Evolutionary conservation across 2,888 invertebrate species (phyloP), one percentile per base, ranked within the genome.

Genomic region (Axea sp.): DNA sequence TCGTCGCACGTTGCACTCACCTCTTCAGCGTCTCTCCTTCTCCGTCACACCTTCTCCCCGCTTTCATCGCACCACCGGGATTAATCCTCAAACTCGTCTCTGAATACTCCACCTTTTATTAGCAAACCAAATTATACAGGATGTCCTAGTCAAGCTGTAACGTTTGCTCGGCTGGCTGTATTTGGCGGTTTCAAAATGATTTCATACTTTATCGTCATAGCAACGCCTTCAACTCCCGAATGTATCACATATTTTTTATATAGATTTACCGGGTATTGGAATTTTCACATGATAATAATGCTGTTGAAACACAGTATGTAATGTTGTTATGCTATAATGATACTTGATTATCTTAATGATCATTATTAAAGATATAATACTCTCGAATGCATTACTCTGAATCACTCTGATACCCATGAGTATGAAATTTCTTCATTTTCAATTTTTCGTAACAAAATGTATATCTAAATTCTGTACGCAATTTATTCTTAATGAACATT

Each of bases 111-210:
- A 62, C 68, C 62, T 73, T 73, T 73, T 73, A 73, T 73, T 73
- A 73, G 73, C 68, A 73, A 68, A 68, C 73, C 68, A 62, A 73
- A 73, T 73, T 67, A 73, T 67, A 73, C 65, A 62, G 62, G 37
- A 68, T 68, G 57, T 67, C 51, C 57, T 57, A 43, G 53, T 49
- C 73, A 51, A 45, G 65, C 59, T 72, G 51, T 62, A 72, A 65
- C 65, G 53, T 65, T 73, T 55, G 65, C 45, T 49, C 26, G 30
- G 24, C 17, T 53, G 53, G 8, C 51, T 55, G 62, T 47, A 35
- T 55, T 49, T 51, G 57, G 41, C 49, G 35, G 41, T 14, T 72
- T 35, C 30, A 37, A 53, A 65, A 65, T 57, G 28, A 72, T 72
- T 57, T 51, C 35, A 57, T 64, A 57, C 31, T 45, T 49, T 43